phyloP scores from a whole-genome alignment of 2,113 vertebrate genomes.

The Larimichthys polyactis region DNA sequence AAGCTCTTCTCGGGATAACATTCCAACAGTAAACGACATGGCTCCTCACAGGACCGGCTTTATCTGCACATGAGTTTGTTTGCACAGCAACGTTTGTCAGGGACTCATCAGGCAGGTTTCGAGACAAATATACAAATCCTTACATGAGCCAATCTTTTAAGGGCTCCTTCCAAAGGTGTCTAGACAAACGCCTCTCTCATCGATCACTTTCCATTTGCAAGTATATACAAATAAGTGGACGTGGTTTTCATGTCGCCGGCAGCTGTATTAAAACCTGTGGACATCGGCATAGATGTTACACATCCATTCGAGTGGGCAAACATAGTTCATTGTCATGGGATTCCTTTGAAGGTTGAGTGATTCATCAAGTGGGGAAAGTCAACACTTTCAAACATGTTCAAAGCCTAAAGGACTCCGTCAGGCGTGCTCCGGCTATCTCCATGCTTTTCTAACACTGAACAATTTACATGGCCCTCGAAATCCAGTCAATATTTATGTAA shows the following conservation, averaged over 20 bases:
- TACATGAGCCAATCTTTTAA: conserved; percentile 52
- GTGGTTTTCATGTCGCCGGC: not conserved
- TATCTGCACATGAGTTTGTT: conserved; percentile 48
- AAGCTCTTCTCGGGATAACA: conserved; percentile 28
- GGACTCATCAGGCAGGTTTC: conserved; percentile 59
- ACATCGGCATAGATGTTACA: conserved; percentile 29
- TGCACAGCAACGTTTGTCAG: conserved; percentile 59
- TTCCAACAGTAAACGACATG: conserved; percentile 25
- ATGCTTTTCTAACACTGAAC: conserved; percentile 33
- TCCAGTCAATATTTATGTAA: conserved; percentile 78
- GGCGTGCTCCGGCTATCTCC: conserved; percentile 39
- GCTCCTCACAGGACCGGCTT: conserved; percentile 24
- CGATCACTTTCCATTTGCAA: conserved; percentile 33
- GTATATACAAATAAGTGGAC: conserved; percentile 1
- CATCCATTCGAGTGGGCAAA: conserved; percentile 52
- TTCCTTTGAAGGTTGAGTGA: conserved; percentile 58
- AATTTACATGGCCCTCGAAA: conserved; percentile 58
- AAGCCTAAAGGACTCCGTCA: conserved; percentile 40
- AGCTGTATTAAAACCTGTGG: conserved; percentile 8
- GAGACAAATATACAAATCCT: conserved; percentile 68
- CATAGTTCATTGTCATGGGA: conserved; percentile 43
- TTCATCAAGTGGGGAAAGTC: conserved; percentile 66
- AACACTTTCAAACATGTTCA: conserved; percentile 73
- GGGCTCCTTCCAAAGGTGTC: conserved; percentile 58
- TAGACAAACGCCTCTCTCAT: conserved; percentile 56